Evolutionary conservation across 2,113 vertebrate genomes (phyloP), one percentile per base, ranked within the genome.

Genomic region (Cyanistes caeruleus): DNA sequence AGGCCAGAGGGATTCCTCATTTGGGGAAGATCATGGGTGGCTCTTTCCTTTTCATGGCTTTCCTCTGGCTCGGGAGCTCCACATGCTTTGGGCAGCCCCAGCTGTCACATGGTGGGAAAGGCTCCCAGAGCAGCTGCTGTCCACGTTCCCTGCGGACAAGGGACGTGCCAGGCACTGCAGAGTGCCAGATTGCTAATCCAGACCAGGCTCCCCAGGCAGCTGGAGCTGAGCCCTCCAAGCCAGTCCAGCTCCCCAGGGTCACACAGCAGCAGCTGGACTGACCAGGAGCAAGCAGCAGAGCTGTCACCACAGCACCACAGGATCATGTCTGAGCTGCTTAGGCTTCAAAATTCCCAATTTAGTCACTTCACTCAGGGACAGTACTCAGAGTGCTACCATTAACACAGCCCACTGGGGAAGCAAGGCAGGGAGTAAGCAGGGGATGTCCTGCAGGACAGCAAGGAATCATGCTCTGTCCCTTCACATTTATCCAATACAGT

Each of bases 71-170:
- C 27, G 41, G 44, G 21, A 13, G 35, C 72, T 77, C 73, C 3
- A 2, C 2, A 2, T 30, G 74, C 64, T 77, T 78, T 15, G 23
- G 49, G 65, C 80, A 81, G 87, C 73, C 76, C 69, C 94, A 95
- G 91, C 94, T 97, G 94, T 84, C 93, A 51, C 8, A 65, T 6
- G 1, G 33, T 48, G 65, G 70, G 87, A 68, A 89, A 56, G 0
- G 6, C 30, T 93, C 86, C 64, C 55, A 24, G 55, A 65, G 80
- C 96, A 95, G 91, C 91, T 95, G 95, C 80, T 92, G 73, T 46
- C 76, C 1, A 0, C 1, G 1, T 13, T 87, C 73, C 52, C n/a
- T 0, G 0, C 62, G 75, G 83, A 93, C 49, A 63, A 58, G 76
- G 68, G 63, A 83, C 30, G 22, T 8, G 64, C 51, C 3, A 30